phyloP scores from a whole-genome alignment of 2,797 vertebrate species.

The Australoheros facetus region DNA sequence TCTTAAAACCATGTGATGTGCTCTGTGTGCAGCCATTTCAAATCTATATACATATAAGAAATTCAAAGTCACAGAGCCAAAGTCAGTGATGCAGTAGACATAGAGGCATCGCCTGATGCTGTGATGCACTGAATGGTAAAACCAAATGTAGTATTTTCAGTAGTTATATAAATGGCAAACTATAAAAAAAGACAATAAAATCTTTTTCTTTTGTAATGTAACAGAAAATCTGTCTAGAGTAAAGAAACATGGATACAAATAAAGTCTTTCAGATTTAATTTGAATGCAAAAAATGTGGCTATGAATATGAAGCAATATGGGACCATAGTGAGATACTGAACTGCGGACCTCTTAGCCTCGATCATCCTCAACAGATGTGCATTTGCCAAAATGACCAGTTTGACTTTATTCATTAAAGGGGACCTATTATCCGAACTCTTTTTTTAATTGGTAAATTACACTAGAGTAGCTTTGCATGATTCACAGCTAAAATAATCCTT shows the following conservation, averaged over 20 bases:
- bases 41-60: slow-evolving; percentile 22
- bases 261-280: not conserved
- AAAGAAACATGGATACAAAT: not conserved
- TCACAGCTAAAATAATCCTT: not conserved
- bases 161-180: not conserved
- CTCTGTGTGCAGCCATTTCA: slow-evolving; percentile 19
- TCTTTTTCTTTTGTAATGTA: not conserved
- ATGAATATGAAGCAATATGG: not conserved
- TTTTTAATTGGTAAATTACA: no score
- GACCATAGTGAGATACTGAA: not conserved
- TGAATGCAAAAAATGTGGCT: not conserved
- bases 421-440: not conserved
- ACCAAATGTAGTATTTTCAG: slow-evolving; percentile 1
- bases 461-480: not conserved
- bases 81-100: slow-evolving; percentile 36
- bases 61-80: slow-evolving; percentile 14
- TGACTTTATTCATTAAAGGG: not conserved
- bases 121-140: slow-evolving; percentile 8
- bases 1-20: slow-evolving; percentile 26
- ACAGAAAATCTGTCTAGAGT: not conserved
- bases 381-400: not conserved
- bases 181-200: not conserved
- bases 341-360: not conserved
- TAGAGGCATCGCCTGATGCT: slow-evolving; percentile 1
- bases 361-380: not conserved